Percentiles rank a stretch among this genome's conserved stretches.
phyloP scores from a whole-genome alignment of 1,140 invertebrate genomes.

The Plutomurus gul region DNA sequence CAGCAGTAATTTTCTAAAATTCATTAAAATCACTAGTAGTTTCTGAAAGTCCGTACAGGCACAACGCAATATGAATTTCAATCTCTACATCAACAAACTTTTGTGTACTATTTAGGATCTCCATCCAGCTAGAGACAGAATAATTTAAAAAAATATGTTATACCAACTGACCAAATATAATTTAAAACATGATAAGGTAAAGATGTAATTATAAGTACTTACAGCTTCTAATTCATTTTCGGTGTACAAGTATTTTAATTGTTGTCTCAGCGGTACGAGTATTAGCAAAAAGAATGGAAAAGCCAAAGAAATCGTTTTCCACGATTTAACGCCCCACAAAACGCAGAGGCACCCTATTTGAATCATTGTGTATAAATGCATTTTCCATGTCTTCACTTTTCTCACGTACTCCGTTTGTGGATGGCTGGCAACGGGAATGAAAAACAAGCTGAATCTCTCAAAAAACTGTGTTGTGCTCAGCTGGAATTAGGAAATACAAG shows the following conservation, averaged over 20 bases:
- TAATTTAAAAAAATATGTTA: neutral
- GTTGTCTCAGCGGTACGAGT: slow-evolving; percentile 82
- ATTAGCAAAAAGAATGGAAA: slow-evolving; percentile 91
- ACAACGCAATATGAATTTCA: no score
- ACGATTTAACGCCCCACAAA: slow-evolving; percentile 85
- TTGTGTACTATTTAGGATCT: no score
- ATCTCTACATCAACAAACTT: no score
- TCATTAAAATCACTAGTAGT: no score
- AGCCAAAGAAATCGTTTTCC: slow-evolving; percentile 77
- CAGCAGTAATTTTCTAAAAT: no score
- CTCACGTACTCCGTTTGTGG: slow-evolving; percentile 57
- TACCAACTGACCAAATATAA: no score
- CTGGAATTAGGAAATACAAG: no score
- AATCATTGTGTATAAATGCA: slow-evolving; percentile 87
- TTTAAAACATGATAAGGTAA: neutral
- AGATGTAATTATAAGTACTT: slow-evolving; percentile 56
- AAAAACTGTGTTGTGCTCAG: slow-evolving; percentile 65
- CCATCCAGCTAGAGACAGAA: slow-evolving; percentile 11
- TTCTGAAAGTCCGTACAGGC: no score
- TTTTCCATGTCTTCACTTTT: slow-evolving; percentile 74
- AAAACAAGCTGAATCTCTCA: slow-evolving; percentile 64
- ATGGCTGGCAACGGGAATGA: slow-evolving; percentile 71
- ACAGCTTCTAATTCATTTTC: slow-evolving; percentile 79
- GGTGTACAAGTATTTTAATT: slow-evolving; percentile 75
- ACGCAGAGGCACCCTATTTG: slow-evolving; percentile 77